phyloP scores from a whole-genome alignment of 2,113 vertebrate species.

The Phylloscopus whistleri region DNA sequence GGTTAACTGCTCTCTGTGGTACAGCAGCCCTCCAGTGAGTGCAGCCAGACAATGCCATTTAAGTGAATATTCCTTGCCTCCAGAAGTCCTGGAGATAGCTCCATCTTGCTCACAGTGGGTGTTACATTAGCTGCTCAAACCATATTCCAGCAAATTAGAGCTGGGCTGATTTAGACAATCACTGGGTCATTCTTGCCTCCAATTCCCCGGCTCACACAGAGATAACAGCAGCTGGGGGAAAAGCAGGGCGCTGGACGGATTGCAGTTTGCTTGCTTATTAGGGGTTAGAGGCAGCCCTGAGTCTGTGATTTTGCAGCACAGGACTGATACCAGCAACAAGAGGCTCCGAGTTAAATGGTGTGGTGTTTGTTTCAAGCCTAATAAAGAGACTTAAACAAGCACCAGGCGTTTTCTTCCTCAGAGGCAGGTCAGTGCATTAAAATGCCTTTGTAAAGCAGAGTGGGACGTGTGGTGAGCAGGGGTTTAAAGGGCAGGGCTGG shows the following conservation, averaged over 20 bases:
- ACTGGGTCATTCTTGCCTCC: conserved; percentile 73
- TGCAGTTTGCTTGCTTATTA: conserved; percentile 66
- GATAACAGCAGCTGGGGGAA: conserved; percentile 70
- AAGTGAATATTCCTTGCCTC: conserved; percentile 59
- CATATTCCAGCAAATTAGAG: conserved; percentile 80
- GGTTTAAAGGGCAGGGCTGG: background rate
- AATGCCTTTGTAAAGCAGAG: background rate
- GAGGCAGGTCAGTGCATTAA: background rate
- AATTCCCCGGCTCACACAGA: conserved; percentile 67
- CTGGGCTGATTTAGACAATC: conserved; percentile 75
- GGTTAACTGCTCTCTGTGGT: conserved; percentile 53
- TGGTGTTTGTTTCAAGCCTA: conserved; percentile 58
- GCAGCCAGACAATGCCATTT: conserved; percentile 64
- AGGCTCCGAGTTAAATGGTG: conserved; percentile 41
- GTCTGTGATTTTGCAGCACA: conserved; percentile 60
- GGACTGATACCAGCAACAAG: conserved; percentile 40
- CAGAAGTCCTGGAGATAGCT: conserved; percentile 68
- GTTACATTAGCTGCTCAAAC: conserved; percentile 77
- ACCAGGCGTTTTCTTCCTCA: background rate
- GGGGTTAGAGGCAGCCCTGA: conserved; percentile 53
- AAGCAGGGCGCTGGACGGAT: conserved; percentile 52
- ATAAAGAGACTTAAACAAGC: conserved; percentile 47
- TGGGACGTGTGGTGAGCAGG: background rate
- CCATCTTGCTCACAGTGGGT: conserved; percentile 76
- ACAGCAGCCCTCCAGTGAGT: conserved; percentile 35